These are phyloP conservation scores for Sebastes schlegelii DNA, from an alignment of 2,113 vertebrate genomes.

Conservation along the genomic window DNA sequence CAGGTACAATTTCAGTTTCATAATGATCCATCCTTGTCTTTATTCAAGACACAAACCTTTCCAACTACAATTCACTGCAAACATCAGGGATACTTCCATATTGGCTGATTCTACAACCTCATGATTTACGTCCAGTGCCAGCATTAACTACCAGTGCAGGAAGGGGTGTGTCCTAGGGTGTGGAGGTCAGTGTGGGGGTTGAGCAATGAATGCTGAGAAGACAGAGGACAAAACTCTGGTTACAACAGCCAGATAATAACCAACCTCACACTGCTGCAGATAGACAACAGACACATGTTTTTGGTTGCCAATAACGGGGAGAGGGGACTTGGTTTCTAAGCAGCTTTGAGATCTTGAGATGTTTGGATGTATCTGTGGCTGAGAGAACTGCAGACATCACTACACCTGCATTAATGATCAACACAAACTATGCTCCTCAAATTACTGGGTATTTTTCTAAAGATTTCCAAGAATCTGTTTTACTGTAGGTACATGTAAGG, in stretches of 20 bases:
- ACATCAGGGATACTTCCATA: neutral
- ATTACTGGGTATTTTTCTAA: neutral
- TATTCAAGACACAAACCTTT: neutral
- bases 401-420: neutral
- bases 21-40: neutral
- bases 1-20: neutral
- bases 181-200: neutral
- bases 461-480: neutral
- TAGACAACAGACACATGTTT: neutral
- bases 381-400: neutral
- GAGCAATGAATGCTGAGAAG: neutral
- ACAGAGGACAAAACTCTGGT: neutral
- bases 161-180: neutral
- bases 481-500: too few species aligned
- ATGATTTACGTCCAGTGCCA: neutral
- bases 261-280: too few species aligned
- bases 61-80: neutral
- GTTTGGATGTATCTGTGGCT: too few species aligned
- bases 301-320: neutral
- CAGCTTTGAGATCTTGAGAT: too few species aligned
- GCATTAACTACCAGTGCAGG: neutral
- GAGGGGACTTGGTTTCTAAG: neutral
- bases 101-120: neutral
- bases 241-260: neutral
- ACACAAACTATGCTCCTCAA: neutral